Conservation (phyloP, 2,113 vertebrate genomes). For the Triplophysa siluroides region DNA sequence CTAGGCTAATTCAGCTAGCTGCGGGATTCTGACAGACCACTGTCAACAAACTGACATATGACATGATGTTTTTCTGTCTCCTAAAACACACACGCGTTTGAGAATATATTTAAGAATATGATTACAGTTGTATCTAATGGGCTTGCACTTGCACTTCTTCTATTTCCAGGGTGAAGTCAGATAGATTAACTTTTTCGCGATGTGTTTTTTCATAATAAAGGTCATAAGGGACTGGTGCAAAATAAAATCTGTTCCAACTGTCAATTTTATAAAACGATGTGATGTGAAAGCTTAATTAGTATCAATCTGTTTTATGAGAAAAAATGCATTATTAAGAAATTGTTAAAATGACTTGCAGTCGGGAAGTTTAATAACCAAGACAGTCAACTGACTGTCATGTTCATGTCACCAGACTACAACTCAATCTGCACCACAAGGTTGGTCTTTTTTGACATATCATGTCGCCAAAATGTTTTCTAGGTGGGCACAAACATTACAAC, state of each 20-base stretch:
- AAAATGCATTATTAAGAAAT: too few species aligned
- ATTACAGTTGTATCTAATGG: neutral
- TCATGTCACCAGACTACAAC: slow-evolving; percentile 8
- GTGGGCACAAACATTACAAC: neutral
- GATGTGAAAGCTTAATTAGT: neutral
- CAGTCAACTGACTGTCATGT: slow-evolving; percentile 9
- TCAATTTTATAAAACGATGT: neutral
- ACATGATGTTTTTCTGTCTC: neutral
- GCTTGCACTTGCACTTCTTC: neutral
- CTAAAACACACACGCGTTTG: neutral
- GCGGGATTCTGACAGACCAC: neutral
- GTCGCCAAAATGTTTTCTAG: too few species aligned
- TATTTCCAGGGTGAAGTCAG: slow-evolving; percentile 36
- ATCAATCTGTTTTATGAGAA: neutral
- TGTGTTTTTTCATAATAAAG: slow-evolving; percentile 18
- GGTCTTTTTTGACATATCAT: too few species aligned
- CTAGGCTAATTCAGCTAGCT: slow-evolving; percentile 20
- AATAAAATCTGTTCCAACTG: too few species aligned
- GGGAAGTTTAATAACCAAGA: neutral
- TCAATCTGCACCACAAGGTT: neutral
- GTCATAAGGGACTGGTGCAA: neutral
- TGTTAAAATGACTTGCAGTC: neutral
- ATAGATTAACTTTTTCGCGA: neutral
- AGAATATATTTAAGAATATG: neutral
- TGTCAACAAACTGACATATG: slow-evolving; percentile 6